Evolutionary conservation across 1,140 invertebrate species (phyloP), one percentile per base, ranked within the genome.

Genomic region (Procambarus clarkii): DNA sequence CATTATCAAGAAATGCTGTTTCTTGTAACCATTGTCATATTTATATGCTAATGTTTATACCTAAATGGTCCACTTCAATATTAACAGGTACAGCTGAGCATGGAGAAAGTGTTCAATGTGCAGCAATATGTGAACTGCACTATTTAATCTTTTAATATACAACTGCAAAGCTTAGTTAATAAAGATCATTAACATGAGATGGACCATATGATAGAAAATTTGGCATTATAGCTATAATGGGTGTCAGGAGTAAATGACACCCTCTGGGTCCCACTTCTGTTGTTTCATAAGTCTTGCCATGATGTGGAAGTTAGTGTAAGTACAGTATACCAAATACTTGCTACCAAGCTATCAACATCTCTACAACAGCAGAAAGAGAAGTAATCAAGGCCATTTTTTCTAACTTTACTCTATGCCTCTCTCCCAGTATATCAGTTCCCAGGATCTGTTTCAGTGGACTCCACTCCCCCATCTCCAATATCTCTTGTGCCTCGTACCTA

Each of bases 381-480:
- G 11, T 74, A 5, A 74, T 74, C 15, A 74, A 34, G 69, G 7
- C 34, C 69, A 74, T 8, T n/a, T 74, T 74, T 74, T 5, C n/a
- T 74, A 74, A 74, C 69, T 74, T 34, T 44, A 74, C 69, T 74
- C n/a, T 24, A 8, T 21, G n/a, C 21, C 69, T 34, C 5, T 34
- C 69, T 74, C 2, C n/a, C 69, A 34, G 0, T 74, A 74, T 74
- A 74, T 74, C 69, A 74, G 69, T 74, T 74, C n/a, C 69, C 69
- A 74, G 8, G n/a, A 74, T 74, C 64, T 69, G 69, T 74, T 74
- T 74, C 69, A 74, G 69, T 74, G 69, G 69, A 74, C n/a, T 74
- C 24, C 13, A 54, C 21, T 54, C 50, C 50, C 50, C 50, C 50
- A 9, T 54, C 60, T 18, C 60, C 69, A 74, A 74, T 74, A 74